Evolutionary conservation across 2,113 vertebrate genomes (phyloP).

Genomic region (Choloepus hoffmanni): DNA sequence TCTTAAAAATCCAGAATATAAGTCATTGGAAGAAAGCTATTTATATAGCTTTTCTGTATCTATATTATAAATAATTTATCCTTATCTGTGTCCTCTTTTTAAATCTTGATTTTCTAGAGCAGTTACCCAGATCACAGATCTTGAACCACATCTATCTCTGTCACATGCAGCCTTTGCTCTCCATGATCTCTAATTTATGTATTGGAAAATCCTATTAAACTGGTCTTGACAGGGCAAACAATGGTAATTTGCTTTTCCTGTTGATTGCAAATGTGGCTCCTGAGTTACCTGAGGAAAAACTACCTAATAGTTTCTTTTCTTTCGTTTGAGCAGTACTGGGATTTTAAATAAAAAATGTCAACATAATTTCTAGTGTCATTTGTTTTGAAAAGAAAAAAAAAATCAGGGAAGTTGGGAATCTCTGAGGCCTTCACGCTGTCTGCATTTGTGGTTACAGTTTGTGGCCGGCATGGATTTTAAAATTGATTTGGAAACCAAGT

Average conservation of each 20-base stretch:
- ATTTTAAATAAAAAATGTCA: slow-evolving; percentile 83
- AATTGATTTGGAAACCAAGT: slow-evolving; percentile 69
- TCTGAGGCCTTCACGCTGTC: slow-evolving; percentile 62
- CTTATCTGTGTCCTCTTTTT: neutral
- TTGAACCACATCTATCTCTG: neutral
- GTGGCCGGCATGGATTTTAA: slow-evolving; percentile 62
- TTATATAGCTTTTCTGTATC: neutral
- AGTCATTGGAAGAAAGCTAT: slow-evolving; percentile 73
- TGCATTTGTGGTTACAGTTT: slow-evolving; percentile 73
- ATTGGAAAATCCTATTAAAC: slow-evolving; percentile 65
- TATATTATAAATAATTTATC: neutral
- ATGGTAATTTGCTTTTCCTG: slow-evolving; percentile 47
- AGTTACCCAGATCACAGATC: neutral
- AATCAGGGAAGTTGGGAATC: slow-evolving; percentile 61
- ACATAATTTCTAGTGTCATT: slow-evolving; percentile 84
- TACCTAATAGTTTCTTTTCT: slow-evolving; percentile 78
- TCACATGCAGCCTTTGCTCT: neutral
- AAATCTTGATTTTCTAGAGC: slow-evolving; percentile 11
- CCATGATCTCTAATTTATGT: slow-evolving; percentile 58
- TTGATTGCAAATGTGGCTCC: slow-evolving; percentile 40
- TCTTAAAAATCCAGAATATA: slow-evolving; percentile 80
- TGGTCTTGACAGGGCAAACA: slow-evolving; percentile 1
- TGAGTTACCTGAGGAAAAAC: slow-evolving; percentile 2
- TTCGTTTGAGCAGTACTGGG: slow-evolving; percentile 78
- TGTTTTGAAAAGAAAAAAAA: slow-evolving; percentile 70